Base-by-base conservation (phyloP, 1,140 invertebrate species). In the Alviniconcha marisindica region DNA sequence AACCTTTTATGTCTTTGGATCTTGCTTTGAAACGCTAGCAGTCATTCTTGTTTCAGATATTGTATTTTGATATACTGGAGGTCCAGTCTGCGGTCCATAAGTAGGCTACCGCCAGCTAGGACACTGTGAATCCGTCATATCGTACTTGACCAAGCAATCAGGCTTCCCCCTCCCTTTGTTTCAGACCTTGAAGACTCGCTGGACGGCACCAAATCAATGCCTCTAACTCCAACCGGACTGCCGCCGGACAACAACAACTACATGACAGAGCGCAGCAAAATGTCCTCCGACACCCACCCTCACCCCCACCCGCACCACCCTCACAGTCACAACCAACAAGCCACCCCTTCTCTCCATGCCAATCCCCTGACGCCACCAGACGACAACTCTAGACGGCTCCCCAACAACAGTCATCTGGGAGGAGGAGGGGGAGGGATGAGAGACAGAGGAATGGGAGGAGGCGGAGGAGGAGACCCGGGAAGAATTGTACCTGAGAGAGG, bases 311-410 rank as follows among this genome's bases (percentile, higher is more conserved):
- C 28, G 24, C 21, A 33, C 76, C 76, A 77, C 76, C 76, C n/a
- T 15, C 31, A 44, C 81, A 51, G 76, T 56, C 63, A 44, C 76
- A 48, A 24, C 82, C 82, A 76, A 60, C 24, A 48, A 51, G 31
- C 60, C 28, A 3, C 66, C 40, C 56, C 56, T 38, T 56, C 33
- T 38, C 33, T 36, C n/a, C 24, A 24, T 24, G 51, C 42, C 38
- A 48, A 7, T 28, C 40, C 4, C 15, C 2, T 7, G 33, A 44
- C 24, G 5, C 28, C 63, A 24, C 31, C 42, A 15, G 42, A 83
- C 48, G 31, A 51, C 44, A 56, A 36, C 54, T 51, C 44, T 36
- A 56, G 28, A 24, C 76, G 54, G 1, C 3, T 48, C 31, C 14
- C 31, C 33, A 33, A 21, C 10, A n/a, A 15, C 0, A 63, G 38